Conservation (phyloP, 2,113 vertebrate genomes). For the Nothoprocta perdicaria region DNA sequence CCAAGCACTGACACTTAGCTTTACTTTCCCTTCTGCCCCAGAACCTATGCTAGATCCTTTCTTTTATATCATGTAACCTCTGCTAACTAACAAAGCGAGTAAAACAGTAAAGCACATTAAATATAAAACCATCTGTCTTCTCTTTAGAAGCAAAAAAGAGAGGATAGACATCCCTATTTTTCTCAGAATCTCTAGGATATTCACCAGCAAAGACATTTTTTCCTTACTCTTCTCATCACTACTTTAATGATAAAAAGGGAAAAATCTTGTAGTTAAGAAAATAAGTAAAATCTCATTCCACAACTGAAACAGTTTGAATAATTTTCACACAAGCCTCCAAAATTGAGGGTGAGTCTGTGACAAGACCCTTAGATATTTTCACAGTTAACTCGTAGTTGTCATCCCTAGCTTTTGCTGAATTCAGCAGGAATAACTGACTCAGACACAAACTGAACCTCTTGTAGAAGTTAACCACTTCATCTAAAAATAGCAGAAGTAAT, state of each 20-base stretch:
- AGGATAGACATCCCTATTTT: neutral
- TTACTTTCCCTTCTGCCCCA: neutral
- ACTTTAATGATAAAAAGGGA: neutral
- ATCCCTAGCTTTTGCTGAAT: neutral
- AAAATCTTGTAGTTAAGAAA: neutral
- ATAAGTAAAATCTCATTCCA: neutral
- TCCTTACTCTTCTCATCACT: neutral
- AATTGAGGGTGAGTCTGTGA: neutral
- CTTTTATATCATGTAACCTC: neutral
- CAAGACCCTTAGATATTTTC: neutral
- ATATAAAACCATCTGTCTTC: neutral
- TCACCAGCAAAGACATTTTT: neutral
- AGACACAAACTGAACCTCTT: neutral
- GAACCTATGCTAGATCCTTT: neutral
- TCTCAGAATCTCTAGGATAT: neutral
- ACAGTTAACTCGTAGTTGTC: neutral
- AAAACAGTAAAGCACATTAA: neutral
- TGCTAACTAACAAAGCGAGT: neutral
- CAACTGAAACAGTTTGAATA: neutral
- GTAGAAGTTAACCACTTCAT: neutral
- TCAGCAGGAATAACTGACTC: neutral
- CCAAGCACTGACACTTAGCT: fast-evolving
- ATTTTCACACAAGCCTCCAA: neutral
- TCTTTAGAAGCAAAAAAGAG: neutral
- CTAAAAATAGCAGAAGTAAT: neutral